Evolutionary conservation across 2,888 invertebrate genomes (phyloP).

Genomic region (Ditula angustiorana): DNA sequence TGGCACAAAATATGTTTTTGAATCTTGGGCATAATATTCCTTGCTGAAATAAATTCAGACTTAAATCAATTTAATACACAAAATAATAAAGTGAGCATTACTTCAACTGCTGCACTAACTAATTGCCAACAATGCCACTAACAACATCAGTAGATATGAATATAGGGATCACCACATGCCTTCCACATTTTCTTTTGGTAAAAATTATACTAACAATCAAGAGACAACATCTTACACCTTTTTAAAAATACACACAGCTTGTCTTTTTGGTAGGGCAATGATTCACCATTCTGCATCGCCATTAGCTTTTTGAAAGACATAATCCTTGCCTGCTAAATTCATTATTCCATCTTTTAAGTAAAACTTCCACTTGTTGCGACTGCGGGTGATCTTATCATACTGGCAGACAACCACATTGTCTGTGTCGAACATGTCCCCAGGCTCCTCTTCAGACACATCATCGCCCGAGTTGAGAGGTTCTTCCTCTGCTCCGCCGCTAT

Average conservation of each 20-base stretch:
- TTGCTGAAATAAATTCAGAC: background rate
- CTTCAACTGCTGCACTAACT: slow-evolving; percentile 7
- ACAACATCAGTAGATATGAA: background rate
- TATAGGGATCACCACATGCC: slow-evolving; percentile 14
- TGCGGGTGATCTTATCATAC: slow-evolving; percentile 99
- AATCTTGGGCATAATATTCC: background rate
- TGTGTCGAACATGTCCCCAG: slow-evolving; percentile 98
- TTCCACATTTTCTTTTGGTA: slow-evolving; percentile 48
- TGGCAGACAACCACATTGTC: slow-evolving; percentile 99
- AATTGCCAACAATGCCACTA: background rate
- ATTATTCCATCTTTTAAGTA: slow-evolving; percentile 99
- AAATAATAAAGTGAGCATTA: slow-evolving; percentile 19
- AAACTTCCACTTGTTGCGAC: slow-evolving; percentile 99
- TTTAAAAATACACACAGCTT: slow-evolving; percentile 69
- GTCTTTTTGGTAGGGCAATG: slow-evolving; percentile 50
- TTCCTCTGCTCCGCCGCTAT: slow-evolving; percentile 88
- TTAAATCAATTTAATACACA: slow-evolving; percentile 6
- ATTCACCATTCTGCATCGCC: slow-evolving; percentile 99
- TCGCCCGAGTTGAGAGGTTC: slow-evolving; percentile 98
- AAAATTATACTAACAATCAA: slow-evolving; percentile 58
- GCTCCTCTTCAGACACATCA: slow-evolving; percentile 98
- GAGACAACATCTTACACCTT: slow-evolving; percentile 66
- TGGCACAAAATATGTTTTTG: background rate
- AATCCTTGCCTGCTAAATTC: slow-evolving; percentile 99
- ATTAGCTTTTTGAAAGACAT: slow-evolving; percentile 99